These are phyloP conservation scores for Pseudopipra pipra DNA, from an alignment of 2,113 vertebrate genomes.

Conservation along the genomic window DNA sequence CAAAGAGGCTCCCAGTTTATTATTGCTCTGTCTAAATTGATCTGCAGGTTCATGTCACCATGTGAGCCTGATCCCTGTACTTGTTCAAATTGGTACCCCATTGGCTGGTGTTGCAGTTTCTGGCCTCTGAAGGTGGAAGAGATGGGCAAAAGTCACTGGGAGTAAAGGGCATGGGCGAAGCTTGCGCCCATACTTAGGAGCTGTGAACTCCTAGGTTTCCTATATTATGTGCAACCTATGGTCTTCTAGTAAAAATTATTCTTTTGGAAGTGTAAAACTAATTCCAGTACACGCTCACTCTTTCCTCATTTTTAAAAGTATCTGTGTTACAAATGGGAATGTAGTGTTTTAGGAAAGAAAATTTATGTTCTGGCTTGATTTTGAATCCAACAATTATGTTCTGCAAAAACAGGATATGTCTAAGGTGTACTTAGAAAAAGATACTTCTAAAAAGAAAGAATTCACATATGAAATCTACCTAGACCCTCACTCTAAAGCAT, in stretches of 20 bases:
- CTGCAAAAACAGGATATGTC: not conserved
- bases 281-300: not conserved
- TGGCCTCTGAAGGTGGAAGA: not conserved
- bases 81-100: not conserved
- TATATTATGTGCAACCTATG: not conserved
- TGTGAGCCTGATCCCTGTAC: not conserved
- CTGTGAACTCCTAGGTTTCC: not conserved
- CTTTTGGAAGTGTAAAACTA: not conserved
- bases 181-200: not conserved
- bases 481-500: not conserved
- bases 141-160: not conserved
- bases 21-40: not conserved
- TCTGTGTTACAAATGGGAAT: not conserved
- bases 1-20: not conserved
- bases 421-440: not conserved
- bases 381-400: not conserved
- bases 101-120: not conserved
- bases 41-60: not conserved
- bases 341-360: not conserved
- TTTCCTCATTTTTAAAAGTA: not conserved
- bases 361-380: not conserved
- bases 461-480: not conserved
- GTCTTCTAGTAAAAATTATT: not conserved
- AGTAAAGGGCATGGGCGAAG: not conserved
- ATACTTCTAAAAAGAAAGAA: not conserved